Evolutionary conservation across 2,113 vertebrate species (phyloP), one percentile per base, ranked within the genome.

Genomic region (Tachycineta bicolor): DNA sequence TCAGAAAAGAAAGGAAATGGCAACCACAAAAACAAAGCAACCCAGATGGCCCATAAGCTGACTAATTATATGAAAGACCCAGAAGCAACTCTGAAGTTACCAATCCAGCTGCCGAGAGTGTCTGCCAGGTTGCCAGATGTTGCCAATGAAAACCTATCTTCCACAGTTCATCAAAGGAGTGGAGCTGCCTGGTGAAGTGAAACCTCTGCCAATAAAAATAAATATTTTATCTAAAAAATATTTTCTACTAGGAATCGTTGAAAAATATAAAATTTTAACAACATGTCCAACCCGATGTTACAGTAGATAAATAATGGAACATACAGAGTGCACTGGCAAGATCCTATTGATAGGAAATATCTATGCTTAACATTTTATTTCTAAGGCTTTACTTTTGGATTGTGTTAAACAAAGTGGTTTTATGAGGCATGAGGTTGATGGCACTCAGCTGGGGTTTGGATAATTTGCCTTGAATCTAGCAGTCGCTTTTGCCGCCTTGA

Each of bases 121-220:
- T 62, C 89, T 97, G 97, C 97, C 94, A 97, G 96, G 82, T 95
- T 94, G 94, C 95, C 97, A 98, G 97, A 96, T 97, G 96, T 97
- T 96, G 91, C 78, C 82, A 65, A 88, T 93, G 95, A 64, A 93
- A 83, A 76, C 76, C 65, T 29, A 49, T 75, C 93, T 92, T 97
- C 90, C 91, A 82, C 75, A 91, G 95, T 95, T 96, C 87, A 75
- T 97, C 94, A 96, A 91, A 92, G 93, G 82, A 95, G 68, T 33
- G 34, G 50, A 85, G 76, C 63, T 93, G 90, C 56, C 64, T 82
- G 19, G 55, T 63, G 78, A 91, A 91, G 41, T n/a, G 59, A 90
- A 96, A 89, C 34, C 58, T 70, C 85, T 88, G 92, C 94, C 96
- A 96, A 80, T 49, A 63, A 77, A 73, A 75, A 86, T 96, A 29